Evolutionary conservation across 2,888 invertebrate species (phyloP), one percentile per base, ranked within the genome.

Genomic region (Catonia carolina): DNA sequence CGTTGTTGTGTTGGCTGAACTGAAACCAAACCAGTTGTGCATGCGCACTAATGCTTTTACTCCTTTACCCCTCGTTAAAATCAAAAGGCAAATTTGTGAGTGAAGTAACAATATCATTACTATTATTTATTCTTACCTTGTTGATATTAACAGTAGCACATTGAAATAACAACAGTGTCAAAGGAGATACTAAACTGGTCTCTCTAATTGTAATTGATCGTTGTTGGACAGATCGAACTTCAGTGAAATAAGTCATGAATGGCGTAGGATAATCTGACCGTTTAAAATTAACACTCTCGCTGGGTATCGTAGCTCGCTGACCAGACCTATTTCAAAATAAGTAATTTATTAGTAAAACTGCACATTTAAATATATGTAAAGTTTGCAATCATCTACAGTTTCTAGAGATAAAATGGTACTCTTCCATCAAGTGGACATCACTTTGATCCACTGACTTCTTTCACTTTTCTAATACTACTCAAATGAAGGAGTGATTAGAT

Each of bases 221-320:
- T 22, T 82, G 69, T 47, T 80, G 77, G 10, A 72, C 67, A 0
- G 80, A 79, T 58, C 81, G 77, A 1, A 77, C 73, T 15, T 80
- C 80, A 17, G 79, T 77, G 49, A 78, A 78, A 68, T 83, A 81
- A 1, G 79, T 71, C 1, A 83, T 63, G 39, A 78, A 74, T 8
- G 75, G 69, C 1, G 75, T 74, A 2, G 71, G 70, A 63, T 76
- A 78, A 0, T 64, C 55, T 18, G 69, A 68, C 35, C 78, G 69
- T 17, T 73, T 76, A 63, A 75, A 75, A 72, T 85, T 85, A 0
- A 85, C 81, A 68, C 83, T 84, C n/a, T 83, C 82, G 1, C 77
- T 71, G 1, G 78, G 74, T 39, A 85, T 74, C 60, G 79, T 77
- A 0, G 80, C 81, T 42, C 75, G 75, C 2, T 77, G 76, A 22